phyloP scores from a whole-genome alignment of 37 sponge, comb jelly and placozoan genomes.

The Bolinopsis microptera region DNA sequence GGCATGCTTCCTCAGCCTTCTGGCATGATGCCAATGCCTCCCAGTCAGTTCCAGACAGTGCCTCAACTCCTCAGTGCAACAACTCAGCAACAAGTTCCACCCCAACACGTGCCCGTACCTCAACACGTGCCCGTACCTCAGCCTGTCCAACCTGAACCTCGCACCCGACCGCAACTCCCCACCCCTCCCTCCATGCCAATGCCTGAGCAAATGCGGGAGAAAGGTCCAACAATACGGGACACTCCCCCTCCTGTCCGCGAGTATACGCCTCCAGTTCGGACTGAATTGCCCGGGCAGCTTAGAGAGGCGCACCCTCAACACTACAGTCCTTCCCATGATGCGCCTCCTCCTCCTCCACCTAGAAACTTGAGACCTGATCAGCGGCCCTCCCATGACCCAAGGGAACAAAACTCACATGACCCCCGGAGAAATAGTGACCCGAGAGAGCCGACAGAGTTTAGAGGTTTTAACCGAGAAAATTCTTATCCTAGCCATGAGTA shows the following conservation, averaged over 20 bases:
- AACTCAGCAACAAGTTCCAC: background rate
- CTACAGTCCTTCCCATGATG: background rate
- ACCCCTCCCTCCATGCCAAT: slow-evolving; percentile 27
- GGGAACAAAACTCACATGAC: background rate
- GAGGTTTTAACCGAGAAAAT: background rate
- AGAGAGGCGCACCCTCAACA: background rate
- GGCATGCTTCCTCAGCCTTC: slow-evolving; percentile 63
- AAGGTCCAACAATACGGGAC: background rate
- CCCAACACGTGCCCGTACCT: background rate
- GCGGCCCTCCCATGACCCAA: background rate
- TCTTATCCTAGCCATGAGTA: background rate
- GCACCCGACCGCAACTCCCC: background rate
- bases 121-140: background rate
- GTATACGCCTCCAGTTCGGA: background rate
- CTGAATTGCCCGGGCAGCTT: background rate
- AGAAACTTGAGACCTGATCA: background rate
- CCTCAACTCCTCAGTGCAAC: background rate
- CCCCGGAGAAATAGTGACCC: background rate
- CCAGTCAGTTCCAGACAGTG: background rate
- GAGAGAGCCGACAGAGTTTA: background rate
- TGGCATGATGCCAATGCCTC: slow-evolving; percentile 43
- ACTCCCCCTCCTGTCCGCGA: background rate
- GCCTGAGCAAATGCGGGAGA: slow-evolving; percentile 19
- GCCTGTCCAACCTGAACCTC: background rate
- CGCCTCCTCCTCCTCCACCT: slow-evolving; percentile 59